Evolutionary conservation across 2,113 vertebrate species (phyloP), one percentile per base, ranked within the genome.

Genomic region (Apodemus speciosus): DNA sequence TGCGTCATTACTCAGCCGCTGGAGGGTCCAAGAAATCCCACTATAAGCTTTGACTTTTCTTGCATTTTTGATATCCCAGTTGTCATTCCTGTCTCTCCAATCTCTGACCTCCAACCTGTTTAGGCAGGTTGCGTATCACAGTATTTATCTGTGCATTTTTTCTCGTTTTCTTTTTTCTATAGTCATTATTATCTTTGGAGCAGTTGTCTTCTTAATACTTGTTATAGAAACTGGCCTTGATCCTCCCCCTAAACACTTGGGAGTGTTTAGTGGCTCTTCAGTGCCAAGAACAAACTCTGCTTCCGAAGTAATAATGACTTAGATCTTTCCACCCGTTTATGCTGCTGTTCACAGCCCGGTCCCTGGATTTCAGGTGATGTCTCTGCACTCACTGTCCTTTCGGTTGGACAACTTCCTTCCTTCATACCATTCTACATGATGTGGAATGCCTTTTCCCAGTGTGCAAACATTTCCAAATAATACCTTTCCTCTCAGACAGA

Each of bases 131-230:
- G 56, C 9, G 1, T 16, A 73, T 69, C n/a, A 40, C n/a, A 79
- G 15, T 46, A 60, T n/a, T n/a, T 14, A 77, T 85, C 11, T 20
- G 35, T 73, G 16, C 27, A 51, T 92, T 73, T 21, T 81, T 92
- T 76, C 51, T 76, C 49, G 64, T 91, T 89, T 25, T n/a, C 14
- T 69, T 27, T 27, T 32, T 15, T 87, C 51, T 83, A 21, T 49
- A 51, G 68, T 4, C 46, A 38, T 25, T 69, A 58, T 66, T 9
- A 73, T 88, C 58, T 53, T 53, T 90, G 90, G 72, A 20, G 40
- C 40, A 86, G 51, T 14, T 81, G 38, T 79, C 76, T 64, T 79
- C 76, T 64, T 77, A 95, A 76, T 35, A 85, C 40, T 88, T 94
- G 49, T 20, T 53, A 56, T 75, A 79, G 71, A 86, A 85, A 30